These are phyloP conservation scores for Boleophthalmus pectinirostris DNA, from an alignment of 2,113 vertebrate species.

Conservation along the genomic window DNA sequence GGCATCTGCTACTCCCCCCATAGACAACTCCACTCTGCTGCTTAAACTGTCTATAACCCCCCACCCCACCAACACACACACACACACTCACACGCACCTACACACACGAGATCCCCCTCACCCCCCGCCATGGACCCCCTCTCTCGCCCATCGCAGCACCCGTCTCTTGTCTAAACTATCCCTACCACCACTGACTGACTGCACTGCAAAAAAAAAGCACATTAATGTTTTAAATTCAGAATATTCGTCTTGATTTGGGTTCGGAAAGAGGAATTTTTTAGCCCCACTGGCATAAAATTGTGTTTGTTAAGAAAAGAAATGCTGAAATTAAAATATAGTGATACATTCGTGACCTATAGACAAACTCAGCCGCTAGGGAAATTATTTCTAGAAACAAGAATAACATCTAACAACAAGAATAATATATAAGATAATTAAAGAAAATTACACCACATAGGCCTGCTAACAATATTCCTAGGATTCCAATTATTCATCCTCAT, in stretches of 20 bases:
- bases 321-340: not conserved
- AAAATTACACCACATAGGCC: too few relatives aligned
- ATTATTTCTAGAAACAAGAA: not conserved
- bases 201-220: not conserved
- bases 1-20: constrained; percentile 1
- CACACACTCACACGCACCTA: not conserved
- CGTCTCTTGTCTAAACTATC: not conserved
- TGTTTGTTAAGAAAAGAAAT: too few relatives aligned
- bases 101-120: not conserved
- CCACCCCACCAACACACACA: not conserved
- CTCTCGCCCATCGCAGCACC: not conserved
- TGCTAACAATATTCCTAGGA: too few relatives aligned
- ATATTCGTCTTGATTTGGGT: not conserved
- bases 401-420: not conserved
- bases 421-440: not conserved
- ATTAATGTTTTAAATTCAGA: not conserved
- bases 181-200: not conserved
- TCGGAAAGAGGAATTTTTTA: not conserved
- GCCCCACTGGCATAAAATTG: too few relatives aligned
- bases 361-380: not conserved
- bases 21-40: not conserved
- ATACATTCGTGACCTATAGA: not conserved
- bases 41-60: not conserved
- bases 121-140: not conserved
- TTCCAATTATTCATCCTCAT: too few relatives aligned